Base-by-base conservation (phyloP, 1,140 invertebrate species). In the Drosophila ohnishii region DNA sequence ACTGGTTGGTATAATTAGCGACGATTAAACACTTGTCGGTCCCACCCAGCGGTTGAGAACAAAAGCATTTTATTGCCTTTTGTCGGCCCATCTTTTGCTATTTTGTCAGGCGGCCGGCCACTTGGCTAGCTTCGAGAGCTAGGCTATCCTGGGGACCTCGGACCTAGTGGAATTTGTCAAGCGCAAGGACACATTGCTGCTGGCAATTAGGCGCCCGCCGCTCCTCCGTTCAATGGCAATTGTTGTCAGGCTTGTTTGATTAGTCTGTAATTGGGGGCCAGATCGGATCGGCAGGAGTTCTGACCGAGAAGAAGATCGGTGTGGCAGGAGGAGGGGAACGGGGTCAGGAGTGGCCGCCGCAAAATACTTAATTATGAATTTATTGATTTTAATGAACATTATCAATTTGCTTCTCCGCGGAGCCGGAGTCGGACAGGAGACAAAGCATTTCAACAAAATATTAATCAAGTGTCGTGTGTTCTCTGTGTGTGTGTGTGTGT, bases 191-290 rank as follows among this genome's bases (percentile, higher is more conserved):
- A 89, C 84, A 88, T 89, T 69, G 51, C 74, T 88, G 65, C 14
- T 44, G 64, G 77, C 84, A 88, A 88, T 88, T 88, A 88, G 81
- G 75, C 75, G 77, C 59, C 78, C 64, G 58, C 53, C 51, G 50
- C 69, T 62, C 60, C 61, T 63, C 65, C 63, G 47, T 57, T 77
- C 73, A 88, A 88, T 88, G 84, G 80, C 73, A 88, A 88, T 88
- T 88, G 84, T 88, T 88, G 84, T 88, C 85, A 89, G 78, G 74
- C 85, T 88, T 88, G 80, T 88, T 88, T 84, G 84, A 88, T 88
- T 88, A 84, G 63, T 72, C 60, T 67, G 85, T 88, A 88, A 88
- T 88, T 88, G 84, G 70, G 30, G 60, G 35, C 14, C 60, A 35
- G 57, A 57, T 37, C 25, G 30, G 39, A 16, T 28, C 6, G 55